Evolutionary conservation across 2,888 invertebrate genomes (phyloP).

Genomic region (Rotaria magnacalcarata): DNA sequence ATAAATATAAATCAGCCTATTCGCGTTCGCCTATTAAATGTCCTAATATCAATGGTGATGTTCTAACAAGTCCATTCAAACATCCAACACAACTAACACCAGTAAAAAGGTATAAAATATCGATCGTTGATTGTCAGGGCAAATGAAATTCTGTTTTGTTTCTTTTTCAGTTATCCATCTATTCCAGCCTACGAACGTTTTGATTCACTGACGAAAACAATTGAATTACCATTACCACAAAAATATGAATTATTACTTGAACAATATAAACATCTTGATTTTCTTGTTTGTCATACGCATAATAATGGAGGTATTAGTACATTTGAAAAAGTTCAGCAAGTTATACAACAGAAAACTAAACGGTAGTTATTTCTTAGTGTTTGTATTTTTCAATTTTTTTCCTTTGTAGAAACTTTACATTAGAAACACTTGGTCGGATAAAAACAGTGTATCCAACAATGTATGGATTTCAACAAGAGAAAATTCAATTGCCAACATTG

Average conservation of each 20-base stretch:
- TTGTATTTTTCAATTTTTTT: too few species aligned
- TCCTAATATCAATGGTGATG: not conserved
- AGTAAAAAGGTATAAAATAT: not conserved
- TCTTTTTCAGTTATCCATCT: not conserved
- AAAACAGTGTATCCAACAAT: constrained; percentile 28
- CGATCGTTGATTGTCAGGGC: too few species aligned
- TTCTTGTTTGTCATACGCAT: constrained; percentile 22
- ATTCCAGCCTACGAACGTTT: constrained; percentile 14
- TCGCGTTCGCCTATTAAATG: not conserved
- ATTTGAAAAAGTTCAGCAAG: not conserved
- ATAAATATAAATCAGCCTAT: not conserved
- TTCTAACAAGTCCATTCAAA: not conserved
- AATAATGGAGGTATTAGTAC: constrained; percentile 7
- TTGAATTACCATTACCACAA: not conserved
- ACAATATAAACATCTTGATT: constrained; percentile 30
- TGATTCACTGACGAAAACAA: not conserved
- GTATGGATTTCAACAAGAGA: constrained; percentile 21
- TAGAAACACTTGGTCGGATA: constrained; percentile 10
- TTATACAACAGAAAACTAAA: constrained; percentile 21
- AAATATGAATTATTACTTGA: constrained; percentile 28
- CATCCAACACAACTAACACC: constrained; percentile 7
- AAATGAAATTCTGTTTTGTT: too few species aligned
- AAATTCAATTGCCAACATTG: constrained; percentile 33
- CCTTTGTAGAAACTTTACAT: not conserved
- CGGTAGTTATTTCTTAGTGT: not conserved